A percentile compares a stretch with the other conserved stretches of the same genome.
These are phyloP conservation scores for Acleris literana DNA, from an alignment of 2,888 invertebrate species.

Conservation along the genomic window DNA sequence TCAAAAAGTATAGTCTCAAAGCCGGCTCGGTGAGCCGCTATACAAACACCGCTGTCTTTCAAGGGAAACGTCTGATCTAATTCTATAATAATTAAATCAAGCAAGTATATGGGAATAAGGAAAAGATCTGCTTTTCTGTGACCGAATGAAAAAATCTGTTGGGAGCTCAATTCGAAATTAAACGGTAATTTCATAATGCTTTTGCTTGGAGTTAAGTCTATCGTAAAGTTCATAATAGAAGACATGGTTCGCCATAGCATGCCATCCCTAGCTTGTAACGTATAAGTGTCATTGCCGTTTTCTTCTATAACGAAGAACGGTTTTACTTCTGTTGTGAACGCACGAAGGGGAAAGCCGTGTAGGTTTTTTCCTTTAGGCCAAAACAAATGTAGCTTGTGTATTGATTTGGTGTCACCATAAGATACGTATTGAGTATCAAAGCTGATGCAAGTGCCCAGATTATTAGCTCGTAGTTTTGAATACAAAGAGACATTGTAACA, in stretches of 20 bases:
- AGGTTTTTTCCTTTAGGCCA: conserved; percentile 62
- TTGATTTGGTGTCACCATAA: conserved; percentile 43
- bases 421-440: conserved; percentile 48
- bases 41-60: conserved; percentile 71
- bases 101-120: conserved; percentile 66
- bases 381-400: conserved; percentile 51
- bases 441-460: conserved; percentile 68
- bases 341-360: conserved; percentile 58
- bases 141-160: conserved; percentile 60
- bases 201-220: conserved; percentile 56
- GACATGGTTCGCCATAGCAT: conserved; percentile 65
- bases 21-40: conserved; percentile 63
- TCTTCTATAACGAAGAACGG: conserved; percentile 59
- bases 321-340: conserved; percentile 52
- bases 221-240: conserved; percentile 64
- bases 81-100: conserved; percentile 64
- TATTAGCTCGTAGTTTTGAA: conserved; percentile 53
- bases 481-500: conserved; percentile 60
- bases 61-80: conserved; percentile 63
- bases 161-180: conserved; percentile 59
- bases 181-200: conserved; percentile 54
- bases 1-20: conserved; percentile 68
- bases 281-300: conserved; percentile 53
- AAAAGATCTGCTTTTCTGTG: conserved; percentile 65
- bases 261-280: conserved; percentile 62